Conservation (phyloP, 2,113 vertebrate species). For the Cochlearius cochlearius region DNA sequence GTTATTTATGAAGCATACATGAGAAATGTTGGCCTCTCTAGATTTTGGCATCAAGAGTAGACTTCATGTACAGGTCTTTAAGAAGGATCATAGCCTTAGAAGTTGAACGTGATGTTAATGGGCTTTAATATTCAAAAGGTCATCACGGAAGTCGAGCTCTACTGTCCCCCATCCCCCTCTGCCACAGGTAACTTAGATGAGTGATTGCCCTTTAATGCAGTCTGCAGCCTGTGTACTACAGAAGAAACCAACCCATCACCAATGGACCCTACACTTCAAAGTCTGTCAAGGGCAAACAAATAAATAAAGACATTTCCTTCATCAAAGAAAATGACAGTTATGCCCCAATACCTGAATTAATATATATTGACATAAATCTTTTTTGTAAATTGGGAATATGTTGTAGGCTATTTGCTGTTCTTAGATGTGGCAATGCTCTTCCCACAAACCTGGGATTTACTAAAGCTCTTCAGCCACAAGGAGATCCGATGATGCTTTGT, state of each 20-base stretch:
- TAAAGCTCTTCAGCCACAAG: not conserved
- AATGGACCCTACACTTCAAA: not conserved
- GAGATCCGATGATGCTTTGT: not conserved
- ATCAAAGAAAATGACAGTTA: not conserved
- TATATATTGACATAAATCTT: not conserved
- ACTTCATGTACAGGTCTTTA: not conserved
- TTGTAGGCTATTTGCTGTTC: not conserved
- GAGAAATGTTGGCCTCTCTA: not conserved
- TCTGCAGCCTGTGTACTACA: not conserved
- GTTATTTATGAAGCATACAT: not conserved
- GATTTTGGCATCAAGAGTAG: not conserved
- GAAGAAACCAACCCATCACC: not conserved
- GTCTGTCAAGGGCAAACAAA: not conserved
- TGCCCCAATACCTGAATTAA: not conserved
- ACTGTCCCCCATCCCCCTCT: not conserved
- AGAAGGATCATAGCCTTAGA: not conserved
- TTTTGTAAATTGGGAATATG: not conserved
- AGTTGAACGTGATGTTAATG: not conserved
- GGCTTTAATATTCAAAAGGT: not conserved
- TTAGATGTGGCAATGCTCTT: not conserved
- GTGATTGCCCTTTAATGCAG: not conserved
- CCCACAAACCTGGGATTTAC: not conserved
- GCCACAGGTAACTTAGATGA: not conserved
- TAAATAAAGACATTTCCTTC: not conserved
- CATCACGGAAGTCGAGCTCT: not conserved